A percentile compares a stretch with the other conserved stretches of the same genome.
Conservation (phyloP, 2,113 vertebrate species). For the Notothenia coriiceps region DNA sequence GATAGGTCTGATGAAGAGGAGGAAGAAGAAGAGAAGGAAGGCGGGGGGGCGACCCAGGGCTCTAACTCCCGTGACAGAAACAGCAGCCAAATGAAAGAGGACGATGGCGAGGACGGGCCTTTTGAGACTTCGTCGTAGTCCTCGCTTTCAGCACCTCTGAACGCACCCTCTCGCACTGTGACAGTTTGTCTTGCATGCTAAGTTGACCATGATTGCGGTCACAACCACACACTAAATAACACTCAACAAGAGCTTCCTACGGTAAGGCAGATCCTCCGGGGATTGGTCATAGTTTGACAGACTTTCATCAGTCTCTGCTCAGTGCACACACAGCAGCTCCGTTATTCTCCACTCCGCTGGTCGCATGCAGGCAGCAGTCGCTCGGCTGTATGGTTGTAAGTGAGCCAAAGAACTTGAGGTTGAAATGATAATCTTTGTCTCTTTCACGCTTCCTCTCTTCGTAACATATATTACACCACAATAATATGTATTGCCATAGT, state of each 20-base stretch:
- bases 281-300: constrained; percentile 2
- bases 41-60: constrained; percentile 76
- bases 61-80: constrained; percentile 79
- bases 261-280: background rate
- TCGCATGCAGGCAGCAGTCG: constrained; percentile 43
- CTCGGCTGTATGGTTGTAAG: constrained; percentile 49
- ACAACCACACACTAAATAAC: constrained; percentile 17
- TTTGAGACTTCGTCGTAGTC: constrained; percentile 76
- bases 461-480: constrained; percentile 42
- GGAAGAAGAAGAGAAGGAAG: constrained; percentile 87
- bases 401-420: constrained; percentile 77
- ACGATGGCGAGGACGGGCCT: constrained; percentile 84
- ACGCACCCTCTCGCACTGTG: background rate
- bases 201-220: constrained; percentile 6
- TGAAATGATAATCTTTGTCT: constrained; percentile 30
- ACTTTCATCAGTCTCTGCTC: constrained; percentile 19
- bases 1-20: constrained; percentile 91
- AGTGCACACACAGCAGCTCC: constrained; percentile 34
- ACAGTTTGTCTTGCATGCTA: constrained; percentile 51
- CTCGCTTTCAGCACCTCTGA: background rate
- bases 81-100: constrained; percentile 85
- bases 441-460: constrained; percentile 28
- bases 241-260: constrained; percentile 10
- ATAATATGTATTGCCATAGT: constrained; percentile 45
- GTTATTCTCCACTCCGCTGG: constrained; percentile 21